Percentiles rank a stretch among this genome's conserved stretches.
Evolutionary conservation across 1,140 invertebrate genomes (phyloP).

Genomic region (Lordiphosa clarofinis): DNA sequence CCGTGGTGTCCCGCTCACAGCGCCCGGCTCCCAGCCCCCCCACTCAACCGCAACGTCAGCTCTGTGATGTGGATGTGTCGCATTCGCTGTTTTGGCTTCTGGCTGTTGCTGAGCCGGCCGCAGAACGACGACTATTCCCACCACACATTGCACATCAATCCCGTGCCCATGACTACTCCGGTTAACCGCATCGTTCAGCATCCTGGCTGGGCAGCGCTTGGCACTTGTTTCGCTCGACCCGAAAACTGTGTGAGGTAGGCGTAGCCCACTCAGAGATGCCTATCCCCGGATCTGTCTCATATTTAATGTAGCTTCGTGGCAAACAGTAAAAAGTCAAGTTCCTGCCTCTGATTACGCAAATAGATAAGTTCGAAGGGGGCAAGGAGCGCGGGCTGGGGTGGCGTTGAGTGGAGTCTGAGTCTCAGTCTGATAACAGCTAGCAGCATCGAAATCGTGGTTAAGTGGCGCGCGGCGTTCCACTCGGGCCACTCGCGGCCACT

Average conservation of each 20-base stretch:
- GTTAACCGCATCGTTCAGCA: slow-evolving; percentile 34
- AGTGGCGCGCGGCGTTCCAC: slow-evolving; percentile 44
- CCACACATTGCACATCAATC: slow-evolving; percentile 44
- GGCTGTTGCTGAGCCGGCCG: slow-evolving; percentile 21
- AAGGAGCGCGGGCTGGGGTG: background rate
- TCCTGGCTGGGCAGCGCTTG: slow-evolving; percentile 3
- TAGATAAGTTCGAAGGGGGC: slow-evolving; percentile 31
- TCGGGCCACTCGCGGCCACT: slow-evolving; percentile 44
- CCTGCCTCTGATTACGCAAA: slow-evolving; percentile 49
- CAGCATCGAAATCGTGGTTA: slow-evolving; percentile 55
- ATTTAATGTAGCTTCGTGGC: slow-evolving; percentile 22
- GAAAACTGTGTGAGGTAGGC: slow-evolving; percentile 6
- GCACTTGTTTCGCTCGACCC: slow-evolving; percentile 34
- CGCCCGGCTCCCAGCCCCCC: slow-evolving; percentile 11
- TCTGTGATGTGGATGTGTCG: slow-evolving; percentile 18
- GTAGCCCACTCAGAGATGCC: slow-evolving; percentile 3
- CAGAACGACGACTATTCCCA: slow-evolving; percentile 33
- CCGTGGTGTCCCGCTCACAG: slow-evolving; percentile 14
- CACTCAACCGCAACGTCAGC: slow-evolving; percentile 21
- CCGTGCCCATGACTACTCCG: slow-evolving; percentile 13
- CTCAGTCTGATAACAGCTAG: slow-evolving; percentile 31
- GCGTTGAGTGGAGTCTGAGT: slow-evolving; percentile 13
- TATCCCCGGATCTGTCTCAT: slow-evolving; percentile 4
- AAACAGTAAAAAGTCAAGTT: slow-evolving; percentile 47
- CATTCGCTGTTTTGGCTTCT: slow-evolving; percentile 31